Conservation (phyloP, 2,113 vertebrate genomes). For the Hippocampus zosterae region DNA sequence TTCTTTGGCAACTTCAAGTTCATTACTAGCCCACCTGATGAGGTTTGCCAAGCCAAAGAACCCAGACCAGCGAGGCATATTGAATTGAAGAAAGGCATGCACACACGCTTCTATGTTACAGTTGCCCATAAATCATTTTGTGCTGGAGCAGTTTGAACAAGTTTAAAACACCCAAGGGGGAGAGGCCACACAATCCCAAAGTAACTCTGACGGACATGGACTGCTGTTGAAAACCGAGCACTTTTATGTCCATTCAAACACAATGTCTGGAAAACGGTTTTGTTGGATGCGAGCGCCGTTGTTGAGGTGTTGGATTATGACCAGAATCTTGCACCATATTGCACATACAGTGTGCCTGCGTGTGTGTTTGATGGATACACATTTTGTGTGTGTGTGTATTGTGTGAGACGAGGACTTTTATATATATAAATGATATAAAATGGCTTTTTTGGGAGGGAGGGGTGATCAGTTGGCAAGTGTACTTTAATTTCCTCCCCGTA, state of each 20-base stretch:
- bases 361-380: too few relatives aligned
- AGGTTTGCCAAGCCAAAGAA: slow-evolving; percentile 54
- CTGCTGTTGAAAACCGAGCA: slow-evolving; percentile 52
- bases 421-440: too few relatives aligned
- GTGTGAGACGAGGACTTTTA: too few relatives aligned
- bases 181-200: slow-evolving; percentile 13
- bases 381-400: too few relatives aligned
- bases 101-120: slow-evolving; percentile 46
- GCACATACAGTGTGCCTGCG: too few relatives aligned
- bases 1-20: slow-evolving; percentile 32
- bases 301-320: slow-evolving; percentile 46
- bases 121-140: slow-evolving; percentile 55
- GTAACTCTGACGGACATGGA: slow-evolving; percentile 46
- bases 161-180: slow-evolving; percentile 55
- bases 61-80: slow-evolving; percentile 25
- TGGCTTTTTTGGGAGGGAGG: too few relatives aligned
- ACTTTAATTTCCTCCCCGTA: neutral
- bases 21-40: slow-evolving; percentile 24
- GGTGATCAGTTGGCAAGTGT: too few relatives aligned
- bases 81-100: slow-evolving; percentile 44
- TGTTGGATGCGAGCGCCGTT: slow-evolving; percentile 41
- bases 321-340: slow-evolving; percentile 1
- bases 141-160: slow-evolving; percentile 37
- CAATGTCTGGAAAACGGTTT: slow-evolving; percentile 66
- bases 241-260: slow-evolving; percentile 56